These are phyloP conservation scores for Cygnus atratus DNA, from an alignment of 2,113 vertebrate genomes.

Conservation along the genomic window DNA sequence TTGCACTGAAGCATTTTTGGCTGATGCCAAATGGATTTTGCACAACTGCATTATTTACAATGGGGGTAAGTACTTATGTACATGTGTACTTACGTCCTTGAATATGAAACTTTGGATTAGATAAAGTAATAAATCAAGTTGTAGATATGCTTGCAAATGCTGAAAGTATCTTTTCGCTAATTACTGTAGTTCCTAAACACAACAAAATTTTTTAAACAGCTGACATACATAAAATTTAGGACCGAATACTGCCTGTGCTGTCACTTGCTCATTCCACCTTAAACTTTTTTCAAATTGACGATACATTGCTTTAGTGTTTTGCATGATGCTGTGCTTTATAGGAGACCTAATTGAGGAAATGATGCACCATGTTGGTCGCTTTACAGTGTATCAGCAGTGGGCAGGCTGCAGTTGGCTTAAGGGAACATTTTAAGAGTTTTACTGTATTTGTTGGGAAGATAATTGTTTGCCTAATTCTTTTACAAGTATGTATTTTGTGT, in stretches of 20 bases:
- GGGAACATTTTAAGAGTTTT: neutral
- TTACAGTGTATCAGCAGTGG: too few relatives aligned
- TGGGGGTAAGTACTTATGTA: slow-evolving; percentile 81
- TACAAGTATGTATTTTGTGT: neutral
- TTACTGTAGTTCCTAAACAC: neutral
- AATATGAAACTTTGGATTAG: neutral
- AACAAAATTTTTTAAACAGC: neutral
- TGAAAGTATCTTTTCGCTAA: neutral
- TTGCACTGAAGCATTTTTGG: slow-evolving; percentile 97
- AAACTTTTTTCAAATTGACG: neutral
- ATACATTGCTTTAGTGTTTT: neutral
- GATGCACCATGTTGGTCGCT: neutral
- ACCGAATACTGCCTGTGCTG: neutral
- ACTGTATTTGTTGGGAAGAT: neutral
- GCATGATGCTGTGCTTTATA: neutral
- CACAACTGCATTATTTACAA: slow-evolving; percentile 99
- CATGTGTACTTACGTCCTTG: neutral
- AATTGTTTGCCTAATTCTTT: neutral
- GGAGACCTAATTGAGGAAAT: neutral
- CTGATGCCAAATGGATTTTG: slow-evolving; percentile 98
- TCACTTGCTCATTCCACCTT: neutral
- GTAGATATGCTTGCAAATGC: neutral
- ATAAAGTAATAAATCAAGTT: neutral
- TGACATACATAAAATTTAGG: neutral
- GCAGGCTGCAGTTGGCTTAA: neutral